Evolutionary conservation across 2,888 invertebrate genomes (phyloP).

Genomic region (Archaeoteleia sp.): DNA sequence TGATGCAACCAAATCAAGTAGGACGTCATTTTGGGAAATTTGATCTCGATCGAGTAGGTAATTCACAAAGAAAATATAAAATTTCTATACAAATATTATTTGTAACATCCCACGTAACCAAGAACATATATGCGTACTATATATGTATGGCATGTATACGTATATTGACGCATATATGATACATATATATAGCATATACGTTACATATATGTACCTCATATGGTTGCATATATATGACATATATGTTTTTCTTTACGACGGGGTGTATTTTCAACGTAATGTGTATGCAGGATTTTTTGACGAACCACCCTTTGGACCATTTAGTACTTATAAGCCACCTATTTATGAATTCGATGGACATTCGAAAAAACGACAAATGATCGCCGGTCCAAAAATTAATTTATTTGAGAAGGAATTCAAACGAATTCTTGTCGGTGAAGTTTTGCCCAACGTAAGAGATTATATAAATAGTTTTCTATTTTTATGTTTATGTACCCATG

Average conservation of each 20-base stretch:
- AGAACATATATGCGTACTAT: neutral
- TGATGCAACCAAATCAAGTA: conserved; percentile 1
- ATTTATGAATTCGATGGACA: conserved; percentile 32
- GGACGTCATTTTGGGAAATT: conserved; percentile 61
- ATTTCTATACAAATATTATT: no score
- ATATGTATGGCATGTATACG: no score
- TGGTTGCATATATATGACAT: no score
- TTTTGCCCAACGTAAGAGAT: conserved; percentile 50
- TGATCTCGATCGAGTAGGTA: conserved; percentile 68
- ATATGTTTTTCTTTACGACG: no score
- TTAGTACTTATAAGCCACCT: conserved; percentile 45
- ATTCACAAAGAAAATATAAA: no score
- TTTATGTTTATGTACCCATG: neutral
- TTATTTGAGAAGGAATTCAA: conserved; percentile 75
- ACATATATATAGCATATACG: no score
- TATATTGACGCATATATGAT: no score
- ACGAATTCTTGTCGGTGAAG: conserved; percentile 75
- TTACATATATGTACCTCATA: no score
- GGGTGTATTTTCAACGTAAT: neutral
- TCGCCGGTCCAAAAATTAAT: conserved; percentile 56
- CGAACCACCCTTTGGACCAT: conserved; percentile 59
- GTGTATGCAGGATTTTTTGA: conserved; percentile 67
- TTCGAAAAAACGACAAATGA: conserved; percentile 59
- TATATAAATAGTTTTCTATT: conserved; percentile 2
- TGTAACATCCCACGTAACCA: neutral